Base-by-base conservation (phyloP, 2,888 invertebrate genomes). In the Drosophila mercatorum region DNA sequence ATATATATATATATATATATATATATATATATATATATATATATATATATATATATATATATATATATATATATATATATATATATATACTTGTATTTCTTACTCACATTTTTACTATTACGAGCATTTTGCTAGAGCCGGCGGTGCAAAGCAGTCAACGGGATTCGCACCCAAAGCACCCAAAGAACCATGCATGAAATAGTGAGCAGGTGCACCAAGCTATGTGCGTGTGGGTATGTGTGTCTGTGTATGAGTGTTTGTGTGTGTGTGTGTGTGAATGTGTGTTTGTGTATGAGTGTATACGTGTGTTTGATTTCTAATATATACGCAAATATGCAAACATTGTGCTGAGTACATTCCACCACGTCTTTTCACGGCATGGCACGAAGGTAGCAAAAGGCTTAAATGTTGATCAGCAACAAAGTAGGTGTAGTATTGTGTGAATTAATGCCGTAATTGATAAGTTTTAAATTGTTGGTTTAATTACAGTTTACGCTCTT, bases 321-420 rank as follows among this genome's bases (percentile, higher is more conserved):
- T 80, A 86, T 78, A 70, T 75, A 72, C 60, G 63, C 56, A 86
- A 80, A 75, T 73, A 81, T 66, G 78, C 67, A 80, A 75, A 81
- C 75, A 75, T 78, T 78, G 58, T 67, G 55, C 49, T 67, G 57
- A n/a, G 60, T 63, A 63, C 79, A 76, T 76, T 69, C 77, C 65
- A 51, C 64, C 59, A 69, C 62, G 60, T 67, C 70, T 82, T 75
- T 75, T 79, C 63, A 63, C 52, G 47, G 62, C 76, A 61, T 68
- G 58, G 47, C 69, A 59, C 51, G 61, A 60, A 68, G 62, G 22
- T 6, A 17, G 14, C 47, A 11, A 43, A 43, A 36, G n/a, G 4
- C 3, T 65, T n/a, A 22, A 22, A 49, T 41, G 22, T 47, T 28
- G 28, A 7, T n/a, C 38, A n/a, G 53, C n/a, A 26, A 26, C 22